A percentile compares a stretch with the other conserved stretches of the same genome.
These are phyloP conservation scores for Noctuana brunneofusca DNA, from an alignment of 2,888 invertebrate species.

Conservation along the genomic window DNA sequence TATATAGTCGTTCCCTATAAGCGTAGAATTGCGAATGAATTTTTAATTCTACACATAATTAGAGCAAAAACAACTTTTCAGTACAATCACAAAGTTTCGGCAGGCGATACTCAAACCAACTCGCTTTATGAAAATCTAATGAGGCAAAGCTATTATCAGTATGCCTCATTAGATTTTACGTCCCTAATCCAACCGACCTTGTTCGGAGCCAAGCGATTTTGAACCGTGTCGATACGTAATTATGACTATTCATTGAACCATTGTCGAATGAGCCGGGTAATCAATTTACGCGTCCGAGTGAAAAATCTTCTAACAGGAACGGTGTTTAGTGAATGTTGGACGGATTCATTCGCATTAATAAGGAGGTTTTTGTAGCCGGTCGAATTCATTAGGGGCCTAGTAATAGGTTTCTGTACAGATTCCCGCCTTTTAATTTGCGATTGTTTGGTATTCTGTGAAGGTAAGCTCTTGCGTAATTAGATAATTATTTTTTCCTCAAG, in stretches of 20 bases:
- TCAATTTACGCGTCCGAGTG: constrained; percentile 58
- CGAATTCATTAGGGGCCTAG: constrained; percentile 26
- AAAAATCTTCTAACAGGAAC: constrained; percentile 53
- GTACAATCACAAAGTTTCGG: not conserved
- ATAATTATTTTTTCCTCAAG: constrained; percentile 7
- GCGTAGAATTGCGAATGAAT: too few species aligned
- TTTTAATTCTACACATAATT: not conserved
- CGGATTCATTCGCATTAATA: constrained; percentile 20
- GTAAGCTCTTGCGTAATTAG: constrained; percentile 19
- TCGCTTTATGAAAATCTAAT: constrained; percentile 56
- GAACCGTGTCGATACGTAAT: constrained; percentile 60
- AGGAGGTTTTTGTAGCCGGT: constrained; percentile 20
- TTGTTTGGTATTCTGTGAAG: constrained; percentile 26
- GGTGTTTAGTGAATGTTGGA: constrained; percentile 43
- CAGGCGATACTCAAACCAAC: constrained; percentile 36
- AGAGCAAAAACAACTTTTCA: not conserved
- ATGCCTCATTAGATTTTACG: constrained; percentile 70
- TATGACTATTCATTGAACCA: constrained; percentile 52
- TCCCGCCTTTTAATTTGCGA: constrained; percentile 28
- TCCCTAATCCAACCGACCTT: constrained; percentile 57
- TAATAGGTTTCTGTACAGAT: constrained; percentile 5
- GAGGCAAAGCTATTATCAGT: constrained; percentile 63
- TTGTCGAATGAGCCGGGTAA: constrained; percentile 59
- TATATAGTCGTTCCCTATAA: too few species aligned
- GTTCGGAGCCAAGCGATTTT: constrained; percentile 54